These are phyloP conservation scores for Pterostichus niger DNA, from an alignment of 2,888 invertebrate genomes.

Conservation along the genomic window DNA sequence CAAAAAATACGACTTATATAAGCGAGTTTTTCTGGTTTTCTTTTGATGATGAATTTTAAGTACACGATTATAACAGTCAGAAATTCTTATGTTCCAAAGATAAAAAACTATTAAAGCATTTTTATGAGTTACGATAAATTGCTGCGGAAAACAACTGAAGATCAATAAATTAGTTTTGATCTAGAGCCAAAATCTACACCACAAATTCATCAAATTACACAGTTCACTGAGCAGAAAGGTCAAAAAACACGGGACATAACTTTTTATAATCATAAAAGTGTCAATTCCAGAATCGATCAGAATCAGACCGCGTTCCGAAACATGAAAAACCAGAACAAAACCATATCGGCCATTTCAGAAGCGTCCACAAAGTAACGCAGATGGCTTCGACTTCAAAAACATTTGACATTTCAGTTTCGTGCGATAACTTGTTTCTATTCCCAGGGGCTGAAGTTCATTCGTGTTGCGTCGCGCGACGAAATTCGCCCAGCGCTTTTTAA, in stretches of 20 bases:
- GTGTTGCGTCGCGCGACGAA: constrained; percentile 20
- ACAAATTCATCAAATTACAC: constrained; percentile 49
- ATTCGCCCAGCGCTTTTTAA: constrained; percentile 61
- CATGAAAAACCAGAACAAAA: constrained; percentile 39
- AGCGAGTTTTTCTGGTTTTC: too few relatives aligned
- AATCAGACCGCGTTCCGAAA: background rate
- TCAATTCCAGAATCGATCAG: constrained; percentile 51
- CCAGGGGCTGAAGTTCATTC: constrained; percentile 55
- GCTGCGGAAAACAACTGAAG: constrained; percentile 28
- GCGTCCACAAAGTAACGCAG: constrained; percentile 1
- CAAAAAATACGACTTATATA: too few relatives aligned
- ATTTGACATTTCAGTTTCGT: constrained; percentile 60
- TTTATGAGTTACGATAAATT: background rate
- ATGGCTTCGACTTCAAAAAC: constrained; percentile 51
- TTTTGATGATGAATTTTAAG: too few relatives aligned
- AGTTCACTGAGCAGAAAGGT: constrained; percentile 39
- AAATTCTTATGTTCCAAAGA: too few relatives aligned
- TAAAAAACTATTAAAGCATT: background rate
- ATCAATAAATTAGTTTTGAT: constrained; percentile 34
- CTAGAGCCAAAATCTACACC: constrained; percentile 28
- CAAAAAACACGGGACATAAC: constrained; percentile 43
- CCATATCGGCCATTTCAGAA: constrained; percentile 24
- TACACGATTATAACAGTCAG: too few relatives aligned
- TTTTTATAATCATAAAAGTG: constrained; percentile 51
- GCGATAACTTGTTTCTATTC: constrained; percentile 63